A percentile compares a stretch with the other conserved stretches of the same genome.
These are phyloP conservation scores for Chrysolina oricalcia DNA, from an alignment of 2,888 invertebrate genomes.

Conservation along the genomic window DNA sequence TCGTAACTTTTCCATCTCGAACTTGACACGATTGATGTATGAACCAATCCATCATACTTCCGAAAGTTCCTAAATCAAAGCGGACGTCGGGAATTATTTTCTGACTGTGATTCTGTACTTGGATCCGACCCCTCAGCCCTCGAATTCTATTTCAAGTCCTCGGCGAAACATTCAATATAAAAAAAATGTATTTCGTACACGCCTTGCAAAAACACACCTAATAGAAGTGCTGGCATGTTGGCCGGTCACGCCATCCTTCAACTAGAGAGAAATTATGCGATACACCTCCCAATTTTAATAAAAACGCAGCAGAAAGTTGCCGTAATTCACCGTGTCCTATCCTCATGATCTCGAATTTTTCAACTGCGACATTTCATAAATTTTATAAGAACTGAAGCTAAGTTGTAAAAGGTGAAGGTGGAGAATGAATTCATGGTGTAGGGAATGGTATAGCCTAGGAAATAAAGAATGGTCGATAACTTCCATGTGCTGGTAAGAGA, in stretches of 20 bases:
- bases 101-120: not conserved
- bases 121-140: not conserved
- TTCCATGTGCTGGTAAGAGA: no score
- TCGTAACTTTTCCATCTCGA: not conserved
- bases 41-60: not conserved
- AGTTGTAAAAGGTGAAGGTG: no score
- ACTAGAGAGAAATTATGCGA: constrained; percentile 21
- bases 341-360: constrained; percentile 10
- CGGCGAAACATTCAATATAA: not conserved
- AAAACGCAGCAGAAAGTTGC: constrained; percentile 14
- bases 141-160: not conserved
- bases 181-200: constrained; percentile 23
- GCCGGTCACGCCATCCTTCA: constrained; percentile 29
- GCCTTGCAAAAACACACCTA: constrained; percentile 32
- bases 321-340: not conserved
- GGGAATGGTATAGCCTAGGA: no score
- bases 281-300: constrained; percentile 26
- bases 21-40: not conserved
- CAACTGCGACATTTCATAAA: constrained; percentile 14
- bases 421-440: no score
- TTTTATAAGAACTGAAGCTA: not conserved
- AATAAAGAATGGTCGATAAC: no score
- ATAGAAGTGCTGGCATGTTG: constrained; percentile 17
- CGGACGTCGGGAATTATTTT: not conserved
- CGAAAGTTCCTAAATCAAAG: not conserved